phyloP scores from a whole-genome alignment of 2,888 invertebrate genomes.

The Campoplex nolae region DNA sequence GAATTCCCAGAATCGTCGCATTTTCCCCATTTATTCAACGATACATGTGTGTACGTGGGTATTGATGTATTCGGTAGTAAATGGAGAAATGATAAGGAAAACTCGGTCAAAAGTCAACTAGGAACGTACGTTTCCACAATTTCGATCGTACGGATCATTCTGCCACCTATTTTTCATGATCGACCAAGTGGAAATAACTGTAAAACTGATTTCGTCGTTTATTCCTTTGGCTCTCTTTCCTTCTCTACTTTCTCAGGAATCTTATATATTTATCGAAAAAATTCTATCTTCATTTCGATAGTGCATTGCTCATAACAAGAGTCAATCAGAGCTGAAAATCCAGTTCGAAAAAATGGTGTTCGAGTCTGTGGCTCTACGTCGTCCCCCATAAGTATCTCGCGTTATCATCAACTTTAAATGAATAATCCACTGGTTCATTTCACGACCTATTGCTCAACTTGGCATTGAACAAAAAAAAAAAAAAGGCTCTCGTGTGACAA shows the following conservation, averaged over 20 bases:
- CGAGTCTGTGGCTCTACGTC: neutral
- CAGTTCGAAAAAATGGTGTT: neutral
- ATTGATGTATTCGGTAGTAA: neutral
- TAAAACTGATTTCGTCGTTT: conserved; percentile 23
- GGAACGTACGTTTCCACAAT: conserved; percentile 26
- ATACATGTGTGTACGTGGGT: neutral
- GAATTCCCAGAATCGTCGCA: conserved; percentile 54
- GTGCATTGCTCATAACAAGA: neutral
- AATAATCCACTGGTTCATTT: neutral
- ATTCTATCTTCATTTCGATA: neutral
- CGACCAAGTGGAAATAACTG: conserved; percentile 35
- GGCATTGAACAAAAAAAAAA: neutral
- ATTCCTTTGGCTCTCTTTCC: neutral
- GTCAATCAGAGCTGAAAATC: too few species aligned
- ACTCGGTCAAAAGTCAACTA: conserved; percentile 69
- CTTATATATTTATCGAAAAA: neutral
- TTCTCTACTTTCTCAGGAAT: neutral
- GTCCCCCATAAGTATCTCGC: neutral
- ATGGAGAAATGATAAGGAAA: conserved; percentile 49
- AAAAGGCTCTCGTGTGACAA: neutral
- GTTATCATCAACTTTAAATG: neutral
- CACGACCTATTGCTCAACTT: neutral
- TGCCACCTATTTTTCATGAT: conserved; percentile 47
- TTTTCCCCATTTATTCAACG: conserved; percentile 33
- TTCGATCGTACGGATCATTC: conserved; percentile 19